These are phyloP conservation scores for Ispidina picta DNA, from an alignment of 2,797 vertebrate species.

Conservation along the genomic window DNA sequence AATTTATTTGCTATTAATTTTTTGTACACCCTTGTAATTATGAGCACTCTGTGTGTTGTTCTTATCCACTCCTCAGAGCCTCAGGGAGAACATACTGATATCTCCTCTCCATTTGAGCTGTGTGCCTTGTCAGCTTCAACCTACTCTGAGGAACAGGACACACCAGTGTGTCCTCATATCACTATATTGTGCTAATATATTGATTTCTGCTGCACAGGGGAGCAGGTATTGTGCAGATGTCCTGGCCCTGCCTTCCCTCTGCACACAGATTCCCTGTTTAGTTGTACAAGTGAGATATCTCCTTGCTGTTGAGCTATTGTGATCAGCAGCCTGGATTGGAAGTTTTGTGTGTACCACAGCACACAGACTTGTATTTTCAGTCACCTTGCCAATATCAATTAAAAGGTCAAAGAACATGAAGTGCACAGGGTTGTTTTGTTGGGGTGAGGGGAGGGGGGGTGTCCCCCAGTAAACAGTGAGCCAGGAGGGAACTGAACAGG, in stretches of 20 bases:
- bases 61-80: not conserved
- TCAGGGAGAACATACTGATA: not conserved
- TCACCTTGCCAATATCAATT: not conserved
- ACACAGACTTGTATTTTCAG: not conserved
- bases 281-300: not conserved
- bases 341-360: not conserved
- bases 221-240: no score
- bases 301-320: not conserved
- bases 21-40: no score
- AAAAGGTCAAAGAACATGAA: not conserved
- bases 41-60: not conserved
- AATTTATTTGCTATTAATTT: not conserved
- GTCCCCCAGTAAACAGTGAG: not conserved
- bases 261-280: not conserved
- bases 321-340: not conserved
- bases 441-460: no score
- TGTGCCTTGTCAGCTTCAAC: not conserved
- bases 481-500: not conserved
- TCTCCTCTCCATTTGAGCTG: not conserved
- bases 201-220: no score
- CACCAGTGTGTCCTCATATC: not conserved
- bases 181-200: not conserved
- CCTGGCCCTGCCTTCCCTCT: not conserved
- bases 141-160: not conserved
- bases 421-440: not conserved